These are phyloP conservation scores for Fundulus diaphanus DNA, from an alignment of 2,797 vertebrate genomes.

Conservation along the genomic window DNA sequence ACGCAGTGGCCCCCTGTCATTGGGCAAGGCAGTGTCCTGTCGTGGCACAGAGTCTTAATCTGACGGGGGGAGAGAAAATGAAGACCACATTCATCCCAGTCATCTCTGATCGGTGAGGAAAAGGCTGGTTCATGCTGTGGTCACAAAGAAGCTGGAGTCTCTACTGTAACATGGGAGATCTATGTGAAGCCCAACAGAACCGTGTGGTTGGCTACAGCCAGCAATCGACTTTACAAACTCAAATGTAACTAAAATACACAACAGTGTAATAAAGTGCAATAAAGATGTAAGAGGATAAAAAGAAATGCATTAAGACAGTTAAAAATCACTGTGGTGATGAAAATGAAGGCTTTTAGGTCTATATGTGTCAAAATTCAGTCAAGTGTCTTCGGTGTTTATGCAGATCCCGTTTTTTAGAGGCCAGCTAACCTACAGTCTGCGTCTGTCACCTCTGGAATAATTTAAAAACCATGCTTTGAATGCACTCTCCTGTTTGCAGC, in stretches of 20 bases:
- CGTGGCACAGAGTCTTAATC: slow-evolving; percentile 75
- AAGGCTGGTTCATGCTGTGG: slow-evolving; percentile 78
- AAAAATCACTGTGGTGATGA: neutral
- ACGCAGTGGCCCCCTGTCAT: slow-evolving; percentile 47
- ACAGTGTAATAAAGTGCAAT: no score
- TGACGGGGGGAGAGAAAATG: slow-evolving; percentile 68
- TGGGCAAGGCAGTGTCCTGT: slow-evolving; percentile 74
- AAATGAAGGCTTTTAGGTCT: neutral
- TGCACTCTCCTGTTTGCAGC: slow-evolving; percentile 63
- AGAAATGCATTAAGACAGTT: neutral
- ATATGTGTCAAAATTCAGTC: neutral
- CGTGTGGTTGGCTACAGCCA: neutral
- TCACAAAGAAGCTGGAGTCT: slow-evolving; percentile 37
- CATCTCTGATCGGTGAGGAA: slow-evolving; percentile 65
- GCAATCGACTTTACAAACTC: neutral
- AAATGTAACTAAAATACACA: no score
- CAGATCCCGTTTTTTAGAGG: no score
- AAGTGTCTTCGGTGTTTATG: neutral
- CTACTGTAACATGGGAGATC: neutral
- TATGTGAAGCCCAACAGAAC: neutral
- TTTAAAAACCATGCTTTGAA: no score
- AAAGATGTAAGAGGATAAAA: neutral
- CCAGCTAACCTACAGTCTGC: no score
- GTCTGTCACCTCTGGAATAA: no score
- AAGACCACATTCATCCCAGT: slow-evolving; percentile 76